Evolutionary conservation across 2,797 vertebrate genomes (phyloP).

Genomic region (Pseudomugil gertrudae): DNA sequence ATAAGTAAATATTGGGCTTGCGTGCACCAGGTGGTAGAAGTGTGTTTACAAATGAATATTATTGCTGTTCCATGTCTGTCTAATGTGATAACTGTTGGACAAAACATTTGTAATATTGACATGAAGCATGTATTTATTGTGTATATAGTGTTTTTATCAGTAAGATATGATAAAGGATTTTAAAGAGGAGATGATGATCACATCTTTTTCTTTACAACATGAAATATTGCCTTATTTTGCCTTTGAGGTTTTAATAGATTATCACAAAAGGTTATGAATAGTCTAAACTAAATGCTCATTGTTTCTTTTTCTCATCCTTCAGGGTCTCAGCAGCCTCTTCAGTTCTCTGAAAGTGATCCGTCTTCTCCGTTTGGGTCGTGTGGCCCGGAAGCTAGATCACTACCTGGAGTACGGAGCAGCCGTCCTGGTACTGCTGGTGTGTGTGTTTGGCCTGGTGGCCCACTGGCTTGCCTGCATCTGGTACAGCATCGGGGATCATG

Average conservation of each 20-base stretch:
- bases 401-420: slow-evolving; percentile 96
- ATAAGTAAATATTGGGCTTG: slow-evolving; percentile 2
- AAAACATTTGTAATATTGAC: neutral
- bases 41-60: neutral
- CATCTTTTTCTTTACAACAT: neutral
- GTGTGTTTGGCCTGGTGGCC: slow-evolving; percentile 94
- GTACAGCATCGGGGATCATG: slow-evolving; percentile 98
- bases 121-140: neutral
- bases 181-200: neutral
- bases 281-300: neutral
- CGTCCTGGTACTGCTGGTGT: slow-evolving; percentile 93
- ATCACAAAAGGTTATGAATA: neutral
- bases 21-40: slow-evolving; percentile 8
- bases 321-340: slow-evolving; percentile 98
- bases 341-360: slow-evolving; percentile 96
- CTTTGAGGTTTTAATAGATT: neutral
- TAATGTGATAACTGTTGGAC: slow-evolving; percentile 1
- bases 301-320: neutral
- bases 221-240: neutral
- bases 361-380: slow-evolving; percentile 91
- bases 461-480: slow-evolving; percentile 99
- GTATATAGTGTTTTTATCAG: neutral
- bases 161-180: neutral
- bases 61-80: neutral
- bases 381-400: slow-evolving; percentile 95